Conservation (phyloP, 1,140 invertebrate species). For the Maconellicoccus hirsutus region DNA sequence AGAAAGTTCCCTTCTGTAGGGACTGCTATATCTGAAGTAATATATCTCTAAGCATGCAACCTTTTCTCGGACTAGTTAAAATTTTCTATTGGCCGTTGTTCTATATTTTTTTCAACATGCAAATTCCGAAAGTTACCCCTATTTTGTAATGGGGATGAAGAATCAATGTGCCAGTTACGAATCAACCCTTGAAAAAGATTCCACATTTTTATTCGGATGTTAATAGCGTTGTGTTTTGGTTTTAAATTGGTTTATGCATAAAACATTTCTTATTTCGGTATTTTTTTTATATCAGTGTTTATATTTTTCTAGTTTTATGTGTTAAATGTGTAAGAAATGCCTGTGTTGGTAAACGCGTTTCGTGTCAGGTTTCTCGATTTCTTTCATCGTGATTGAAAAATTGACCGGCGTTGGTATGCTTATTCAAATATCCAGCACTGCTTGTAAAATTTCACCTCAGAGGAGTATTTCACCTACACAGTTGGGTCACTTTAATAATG, state of each 20-base stretch:
- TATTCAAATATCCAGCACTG: too few relatives aligned
- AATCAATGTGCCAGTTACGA: conserved; percentile 22
- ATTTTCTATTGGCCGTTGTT: conserved; percentile 22
- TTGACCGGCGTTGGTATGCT: too few relatives aligned
- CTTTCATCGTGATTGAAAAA: too few relatives aligned
- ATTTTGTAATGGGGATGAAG: conserved; percentile 14
- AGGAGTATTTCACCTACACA: too few relatives aligned
- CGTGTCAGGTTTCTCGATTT: too few relatives aligned
- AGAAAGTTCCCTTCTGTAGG: conserved; percentile 3
- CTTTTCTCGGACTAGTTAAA: conserved; percentile 20
- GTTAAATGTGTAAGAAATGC: background rate
- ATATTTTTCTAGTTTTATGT: background rate
- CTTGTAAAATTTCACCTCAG: too few relatives aligned
- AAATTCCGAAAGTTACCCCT: conserved; percentile 17
- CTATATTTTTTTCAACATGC: conserved; percentile 21
- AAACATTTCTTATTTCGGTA: background rate
- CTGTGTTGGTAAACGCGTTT: background rate
- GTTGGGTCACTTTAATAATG: too few relatives aligned
- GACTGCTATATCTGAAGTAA: conserved; percentile 19
- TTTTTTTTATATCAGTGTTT: background rate
- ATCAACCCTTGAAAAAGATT: conserved; percentile 20
- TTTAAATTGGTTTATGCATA: conserved; percentile 15
- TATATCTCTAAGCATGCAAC: conserved; percentile 19
- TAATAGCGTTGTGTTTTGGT: conserved; percentile 1
- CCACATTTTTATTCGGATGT: conserved; percentile 15